These are phyloP conservation scores for Cherax destructor DNA, from an alignment of 1,140 invertebrate species.

Conservation along the genomic window DNA sequence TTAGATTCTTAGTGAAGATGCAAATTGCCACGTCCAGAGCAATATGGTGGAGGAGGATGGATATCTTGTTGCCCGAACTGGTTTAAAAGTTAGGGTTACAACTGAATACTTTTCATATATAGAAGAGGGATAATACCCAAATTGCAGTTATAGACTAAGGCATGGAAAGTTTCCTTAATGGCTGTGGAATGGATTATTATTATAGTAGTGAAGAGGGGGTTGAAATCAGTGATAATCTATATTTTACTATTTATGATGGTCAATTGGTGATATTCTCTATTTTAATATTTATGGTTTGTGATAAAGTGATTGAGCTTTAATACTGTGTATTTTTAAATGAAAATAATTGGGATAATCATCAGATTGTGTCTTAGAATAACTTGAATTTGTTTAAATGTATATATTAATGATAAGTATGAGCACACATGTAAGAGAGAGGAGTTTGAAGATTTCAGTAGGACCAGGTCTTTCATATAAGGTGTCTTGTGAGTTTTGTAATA, in stretches of 20 bases:
- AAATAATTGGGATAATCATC: conserved; percentile 53
- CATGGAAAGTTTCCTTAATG: conserved; percentile 32
- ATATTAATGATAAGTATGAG: conserved; percentile 38
- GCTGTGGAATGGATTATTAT: conserved; percentile 49
- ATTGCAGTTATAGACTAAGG: conserved; percentile 34
- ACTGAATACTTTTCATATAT: conserved; percentile 30
- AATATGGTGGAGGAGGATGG: conserved; percentile 61
- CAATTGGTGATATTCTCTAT: conserved; percentile 69
- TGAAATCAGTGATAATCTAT: conserved; percentile 44
- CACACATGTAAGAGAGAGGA: conserved; percentile 15
- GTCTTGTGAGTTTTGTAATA: conserved; percentile 55
- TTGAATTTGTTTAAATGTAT: conserved; percentile 49
- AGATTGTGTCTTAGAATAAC: conserved; percentile 47
- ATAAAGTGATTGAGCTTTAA: conserved; percentile 68
- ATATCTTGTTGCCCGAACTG: conserved; percentile 39
- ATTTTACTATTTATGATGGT: conserved; percentile 63
- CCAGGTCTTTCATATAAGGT: conserved; percentile 66
- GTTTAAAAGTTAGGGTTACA: conserved; percentile 42
- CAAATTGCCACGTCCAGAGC: conserved; percentile 66
- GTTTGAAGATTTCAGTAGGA: conserved; percentile 32
- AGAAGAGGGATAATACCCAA: conserved; percentile 19
- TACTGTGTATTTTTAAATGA: conserved; percentile 54
- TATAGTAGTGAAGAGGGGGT: conserved; percentile 18
- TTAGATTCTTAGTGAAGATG: conserved; percentile 58
- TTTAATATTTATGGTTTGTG: conserved; percentile 69